Conservation (phyloP, 2,113 vertebrate species). For the Aspidoscelis tigris region DNA sequence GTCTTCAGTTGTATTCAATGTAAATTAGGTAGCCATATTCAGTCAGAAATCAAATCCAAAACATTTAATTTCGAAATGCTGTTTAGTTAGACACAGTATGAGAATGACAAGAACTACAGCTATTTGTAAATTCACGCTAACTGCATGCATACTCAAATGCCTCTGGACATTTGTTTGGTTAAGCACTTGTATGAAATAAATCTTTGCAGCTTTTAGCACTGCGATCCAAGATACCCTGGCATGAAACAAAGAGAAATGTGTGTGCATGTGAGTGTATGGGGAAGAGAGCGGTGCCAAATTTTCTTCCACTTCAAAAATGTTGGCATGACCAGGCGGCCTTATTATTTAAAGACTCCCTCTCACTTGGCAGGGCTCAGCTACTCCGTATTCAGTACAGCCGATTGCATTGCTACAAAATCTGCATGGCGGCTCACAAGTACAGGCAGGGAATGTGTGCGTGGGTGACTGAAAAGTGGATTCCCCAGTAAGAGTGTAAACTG, state of each 20-base stretch:
- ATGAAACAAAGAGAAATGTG: not conserved
- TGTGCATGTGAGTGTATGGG: not conserved
- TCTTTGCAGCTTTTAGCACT: not conserved
- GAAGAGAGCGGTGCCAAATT: not conserved
- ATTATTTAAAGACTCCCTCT: not conserved
- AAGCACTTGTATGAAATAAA: not conserved
- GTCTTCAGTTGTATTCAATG: not conserved
- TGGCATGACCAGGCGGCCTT: not conserved
- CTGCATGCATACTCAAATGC: not conserved
- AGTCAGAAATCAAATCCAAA: not conserved
- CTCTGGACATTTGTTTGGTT: not conserved
- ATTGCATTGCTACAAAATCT: no score
- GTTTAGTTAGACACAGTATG: not conserved
- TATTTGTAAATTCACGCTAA: not conserved
- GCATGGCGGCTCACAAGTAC: not conserved
- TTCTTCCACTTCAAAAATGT: conserved; percentile 1
- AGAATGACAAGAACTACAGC: not conserved
- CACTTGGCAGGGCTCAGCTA: not conserved
- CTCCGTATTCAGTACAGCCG: not conserved
- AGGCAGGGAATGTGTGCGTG: no score
- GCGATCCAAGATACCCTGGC: not conserved
- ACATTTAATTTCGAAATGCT: not conserved
- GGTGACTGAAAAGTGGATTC: not conserved
- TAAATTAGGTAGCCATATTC: not conserved
- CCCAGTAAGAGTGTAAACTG: not conserved